phyloP scores from a whole-genome alignment of 1,140 invertebrate genomes.

The Cryptotermes secundus region DNA sequence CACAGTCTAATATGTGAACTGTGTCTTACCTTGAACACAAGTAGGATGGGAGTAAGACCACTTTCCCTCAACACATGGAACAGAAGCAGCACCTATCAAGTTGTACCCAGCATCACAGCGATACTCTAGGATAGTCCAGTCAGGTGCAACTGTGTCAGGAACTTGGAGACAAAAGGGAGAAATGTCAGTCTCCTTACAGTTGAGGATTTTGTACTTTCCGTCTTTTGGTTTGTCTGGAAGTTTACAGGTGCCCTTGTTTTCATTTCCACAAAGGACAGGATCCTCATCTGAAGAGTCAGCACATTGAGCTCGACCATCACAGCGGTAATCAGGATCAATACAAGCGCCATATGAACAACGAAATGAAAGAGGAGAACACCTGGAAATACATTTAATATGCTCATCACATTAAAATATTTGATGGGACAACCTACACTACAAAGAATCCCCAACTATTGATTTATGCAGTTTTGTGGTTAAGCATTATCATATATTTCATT shows the following conservation, averaged over 20 bases:
- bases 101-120: constrained; percentile 40
- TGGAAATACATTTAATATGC: constrained; percentile 28
- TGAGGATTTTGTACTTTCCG: constrained; percentile 40
- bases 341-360: constrained; percentile 57
- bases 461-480: too few species aligned
- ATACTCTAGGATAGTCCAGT: constrained; percentile 37
- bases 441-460: too few species aligned
- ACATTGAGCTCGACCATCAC: constrained; percentile 60
- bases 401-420: too few species aligned
- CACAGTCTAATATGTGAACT: too few species aligned
- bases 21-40: constrained; percentile 33
- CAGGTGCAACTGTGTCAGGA: constrained; percentile 25
- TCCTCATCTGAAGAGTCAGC: constrained; percentile 57
- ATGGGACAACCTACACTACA: too few species aligned
- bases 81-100: constrained; percentile 38
- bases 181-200: constrained; percentile 38
- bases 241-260: constrained; percentile 32
- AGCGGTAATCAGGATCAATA: constrained; percentile 50
- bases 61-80: constrained; percentile 39
- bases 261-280: background rate
- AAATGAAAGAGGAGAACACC: constrained; percentile 46
- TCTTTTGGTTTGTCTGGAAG: constrained; percentile 40
- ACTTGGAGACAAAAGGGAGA: constrained; percentile 38
- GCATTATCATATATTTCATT: too few species aligned
- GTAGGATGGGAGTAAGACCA: constrained; percentile 38